phyloP scores from a whole-genome alignment of 2,888 invertebrate species.

The Liopterus haemorrhoidalis region DNA sequence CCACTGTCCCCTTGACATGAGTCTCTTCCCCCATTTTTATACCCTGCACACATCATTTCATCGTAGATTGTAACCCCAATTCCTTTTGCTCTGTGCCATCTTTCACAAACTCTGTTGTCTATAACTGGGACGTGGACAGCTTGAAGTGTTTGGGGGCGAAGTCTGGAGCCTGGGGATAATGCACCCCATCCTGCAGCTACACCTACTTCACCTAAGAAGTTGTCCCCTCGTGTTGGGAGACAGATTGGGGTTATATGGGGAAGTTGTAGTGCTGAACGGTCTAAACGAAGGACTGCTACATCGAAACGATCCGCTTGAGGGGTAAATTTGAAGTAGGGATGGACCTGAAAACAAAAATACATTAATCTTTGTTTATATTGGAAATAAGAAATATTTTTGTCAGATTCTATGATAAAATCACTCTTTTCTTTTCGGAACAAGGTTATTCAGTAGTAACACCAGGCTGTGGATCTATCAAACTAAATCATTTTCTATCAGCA shows the following conservation, averaged over 20 bases:
- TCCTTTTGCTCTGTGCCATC: conserved; percentile 67
- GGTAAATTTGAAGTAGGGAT: conserved; percentile 88
- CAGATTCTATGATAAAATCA: too few relatives aligned
- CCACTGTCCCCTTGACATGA: conserved; percentile 76
- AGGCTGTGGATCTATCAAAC: too few relatives aligned
- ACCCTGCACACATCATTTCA: conserved; percentile 93
- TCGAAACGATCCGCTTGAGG: conserved; percentile 89
- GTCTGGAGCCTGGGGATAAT: conserved; percentile 71
- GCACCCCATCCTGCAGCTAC: conserved; percentile 95
- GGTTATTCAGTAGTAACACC: too few relatives aligned
- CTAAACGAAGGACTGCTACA: conserved; percentile 81
- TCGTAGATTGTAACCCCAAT: conserved; percentile 88
- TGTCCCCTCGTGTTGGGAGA: conserved; percentile 81
- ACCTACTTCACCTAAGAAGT: conserved; percentile 83
- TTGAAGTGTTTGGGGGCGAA: conserved; percentile 83
- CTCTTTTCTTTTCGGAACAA: too few relatives aligned
- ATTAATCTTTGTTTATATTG: too few relatives aligned
- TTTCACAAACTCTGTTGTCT: conserved; percentile 71
- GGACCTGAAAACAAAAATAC: conserved; percentile 55
- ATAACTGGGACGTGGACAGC: conserved; percentile 91
- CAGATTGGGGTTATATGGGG: conserved; percentile 89
- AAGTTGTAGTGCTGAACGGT: conserved; percentile 84
- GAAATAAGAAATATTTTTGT: background rate
- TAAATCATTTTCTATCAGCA: too few relatives aligned
- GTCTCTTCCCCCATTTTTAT: conserved; percentile 80